Evolutionary conservation across 1,140 invertebrate genomes (phyloP).

Genomic region (Papilio helenus): DNA sequence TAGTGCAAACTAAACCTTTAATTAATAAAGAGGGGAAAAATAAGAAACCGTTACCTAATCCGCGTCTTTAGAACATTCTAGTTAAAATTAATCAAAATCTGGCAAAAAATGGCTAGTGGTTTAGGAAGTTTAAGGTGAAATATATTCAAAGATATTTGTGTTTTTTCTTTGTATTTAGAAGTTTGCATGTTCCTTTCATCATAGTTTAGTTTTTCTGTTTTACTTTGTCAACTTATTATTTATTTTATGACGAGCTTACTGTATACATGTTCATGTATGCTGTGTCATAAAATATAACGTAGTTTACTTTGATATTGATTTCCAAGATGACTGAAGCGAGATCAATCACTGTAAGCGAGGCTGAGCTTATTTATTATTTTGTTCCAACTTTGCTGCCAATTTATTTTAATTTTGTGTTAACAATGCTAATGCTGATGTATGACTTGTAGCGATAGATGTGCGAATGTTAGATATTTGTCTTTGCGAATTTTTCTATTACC

Average conservation of each 20-base stretch:
- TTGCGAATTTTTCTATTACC: conserved; percentile 8
- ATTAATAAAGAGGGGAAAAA: too few relatives aligned
- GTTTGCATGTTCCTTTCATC: neutral
- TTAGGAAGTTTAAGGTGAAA: neutral
- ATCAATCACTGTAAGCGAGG: conserved; percentile 24
- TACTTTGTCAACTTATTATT: neutral
- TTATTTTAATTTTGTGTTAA: conserved; percentile 21
- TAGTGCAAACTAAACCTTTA: too few relatives aligned
- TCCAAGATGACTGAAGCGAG: neutral
- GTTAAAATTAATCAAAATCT: neutral
- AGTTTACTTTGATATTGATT: conserved; percentile 22
- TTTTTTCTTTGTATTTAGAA: neutral
- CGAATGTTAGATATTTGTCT: neutral
- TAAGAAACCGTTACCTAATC: neutral
- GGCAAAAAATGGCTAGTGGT: neutral
- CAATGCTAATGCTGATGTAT: conserved; percentile 9
- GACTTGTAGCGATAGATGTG: neutral
- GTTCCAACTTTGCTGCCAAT: conserved; percentile 28
- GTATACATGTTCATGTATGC: conserved; percentile 19
- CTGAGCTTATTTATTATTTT: conserved; percentile 32
- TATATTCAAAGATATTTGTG: neutral
- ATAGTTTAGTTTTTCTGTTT: neutral
- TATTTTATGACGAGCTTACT: conserved; percentile 19
- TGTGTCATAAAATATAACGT: conserved; percentile 5
- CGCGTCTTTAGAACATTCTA: neutral